Conservation (phyloP, 2,113 vertebrate species). For the Prinia subflava region DNA sequence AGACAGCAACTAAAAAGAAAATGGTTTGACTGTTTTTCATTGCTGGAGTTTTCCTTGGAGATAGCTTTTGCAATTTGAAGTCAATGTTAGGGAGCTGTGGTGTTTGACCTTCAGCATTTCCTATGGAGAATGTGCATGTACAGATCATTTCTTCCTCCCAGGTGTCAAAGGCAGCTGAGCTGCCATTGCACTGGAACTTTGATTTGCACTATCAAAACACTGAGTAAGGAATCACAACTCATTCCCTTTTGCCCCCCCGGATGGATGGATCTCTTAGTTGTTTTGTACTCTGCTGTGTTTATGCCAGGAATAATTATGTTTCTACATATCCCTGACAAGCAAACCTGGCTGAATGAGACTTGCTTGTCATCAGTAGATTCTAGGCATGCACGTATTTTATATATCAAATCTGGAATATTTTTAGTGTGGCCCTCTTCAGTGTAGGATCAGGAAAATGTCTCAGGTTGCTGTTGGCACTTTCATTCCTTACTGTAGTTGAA, state of each 20-base stretch:
- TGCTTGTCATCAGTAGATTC: neutral
- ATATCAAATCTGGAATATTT: neutral
- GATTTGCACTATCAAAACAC: accelerated
- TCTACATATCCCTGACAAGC: neutral
- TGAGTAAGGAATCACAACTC: neutral
- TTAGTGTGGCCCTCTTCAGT: neutral
- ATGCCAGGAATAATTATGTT: neutral
- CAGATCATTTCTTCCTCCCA: neutral
- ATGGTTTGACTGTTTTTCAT: neutral
- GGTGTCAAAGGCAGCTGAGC: neutral
- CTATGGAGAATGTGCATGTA: neutral
- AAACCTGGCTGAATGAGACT: neutral
- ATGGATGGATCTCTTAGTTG: neutral
- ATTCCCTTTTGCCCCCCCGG: neutral
- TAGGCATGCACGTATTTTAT: neutral
- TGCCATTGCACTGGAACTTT: neutral
- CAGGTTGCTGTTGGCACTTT: neutral
- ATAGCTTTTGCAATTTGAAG: neutral
- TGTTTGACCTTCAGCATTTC: neutral
- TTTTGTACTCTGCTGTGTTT: neutral
- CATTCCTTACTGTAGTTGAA: neutral
- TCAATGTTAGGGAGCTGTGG: neutral
- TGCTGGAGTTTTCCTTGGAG: neutral
- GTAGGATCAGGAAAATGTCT: neutral
- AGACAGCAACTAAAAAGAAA: neutral